Percentiles rank a stretch among this genome's conserved stretches.
These are phyloP conservation scores for Oxyteleia sp. DNA, from an alignment of 2,888 invertebrate genomes.

Conservation along the genomic window DNA sequence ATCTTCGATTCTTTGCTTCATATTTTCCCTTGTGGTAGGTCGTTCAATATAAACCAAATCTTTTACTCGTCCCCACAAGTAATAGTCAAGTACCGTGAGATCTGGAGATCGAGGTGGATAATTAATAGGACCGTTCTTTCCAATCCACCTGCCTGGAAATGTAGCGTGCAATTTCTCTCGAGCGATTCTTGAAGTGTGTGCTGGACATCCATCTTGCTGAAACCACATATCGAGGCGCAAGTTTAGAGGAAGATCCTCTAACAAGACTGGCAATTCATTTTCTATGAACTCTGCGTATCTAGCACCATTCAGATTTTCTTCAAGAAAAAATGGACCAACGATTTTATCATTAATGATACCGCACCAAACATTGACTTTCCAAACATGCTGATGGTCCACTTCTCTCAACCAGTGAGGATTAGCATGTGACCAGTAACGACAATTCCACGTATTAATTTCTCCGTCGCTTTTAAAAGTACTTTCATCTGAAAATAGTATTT, in stretches of 20 bases:
- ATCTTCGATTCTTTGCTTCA: constrained; percentile 45
- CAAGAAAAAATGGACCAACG: constrained; percentile 51
- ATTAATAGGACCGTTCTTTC: constrained; percentile 65
- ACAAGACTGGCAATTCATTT: background rate
- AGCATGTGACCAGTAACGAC: constrained; percentile 7
- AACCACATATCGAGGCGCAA: constrained; percentile 49
- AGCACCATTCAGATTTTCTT: constrained; percentile 40
- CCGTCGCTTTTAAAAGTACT: constrained; percentile 21
- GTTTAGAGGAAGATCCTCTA: constrained; percentile 29
- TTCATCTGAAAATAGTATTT: constrained; percentile 33
- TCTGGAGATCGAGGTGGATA: constrained; percentile 69
- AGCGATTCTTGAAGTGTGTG: constrained; percentile 74
- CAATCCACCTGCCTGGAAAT: constrained; percentile 70
- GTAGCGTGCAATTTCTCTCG: constrained; percentile 56
- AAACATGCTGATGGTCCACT: constrained; percentile 74
- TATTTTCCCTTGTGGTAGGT: constrained; percentile 61
- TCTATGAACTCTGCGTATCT: constrained; percentile 27
- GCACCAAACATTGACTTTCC: constrained; percentile 60
- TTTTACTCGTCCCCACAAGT: constrained; percentile 12
- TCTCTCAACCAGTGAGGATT: constrained; percentile 45
- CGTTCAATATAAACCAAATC: constrained; percentile 1
- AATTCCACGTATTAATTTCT: constrained; percentile 16
- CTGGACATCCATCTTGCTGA: constrained; percentile 1
- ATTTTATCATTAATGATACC: constrained; percentile 45
- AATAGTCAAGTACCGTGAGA: constrained; percentile 12